These are phyloP conservation scores for Sinosuthora webbiana DNA, from an alignment of 2,113 vertebrate species.

Conservation along the genomic window DNA sequence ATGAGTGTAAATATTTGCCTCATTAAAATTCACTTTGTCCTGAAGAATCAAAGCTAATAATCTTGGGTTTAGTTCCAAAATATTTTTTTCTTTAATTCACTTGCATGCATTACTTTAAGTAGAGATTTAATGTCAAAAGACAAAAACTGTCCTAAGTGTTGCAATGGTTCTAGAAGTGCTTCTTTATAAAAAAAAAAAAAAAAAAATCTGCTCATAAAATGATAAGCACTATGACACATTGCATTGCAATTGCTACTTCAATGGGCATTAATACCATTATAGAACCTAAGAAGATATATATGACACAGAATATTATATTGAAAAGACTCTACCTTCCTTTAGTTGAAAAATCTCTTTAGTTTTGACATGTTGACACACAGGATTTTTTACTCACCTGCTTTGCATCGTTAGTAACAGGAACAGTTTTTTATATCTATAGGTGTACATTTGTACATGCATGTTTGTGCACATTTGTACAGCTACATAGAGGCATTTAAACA, in stretches of 20 bases:
- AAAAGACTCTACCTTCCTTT: neutral
- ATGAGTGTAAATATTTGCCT: neutral
- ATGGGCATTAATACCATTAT: neutral
- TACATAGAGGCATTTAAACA: neutral
- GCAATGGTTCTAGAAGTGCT: neutral
- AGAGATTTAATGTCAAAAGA: neutral
- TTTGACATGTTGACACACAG: neutral
- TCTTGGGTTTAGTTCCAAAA: neutral
- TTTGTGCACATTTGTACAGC: neutral
- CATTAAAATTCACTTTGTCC: neutral
- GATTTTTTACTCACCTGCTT: neutral
- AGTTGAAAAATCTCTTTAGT: neutral
- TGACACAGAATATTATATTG: neutral
- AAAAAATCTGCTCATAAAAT: neutral
- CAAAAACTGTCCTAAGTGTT: neutral
- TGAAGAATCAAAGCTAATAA: neutral
- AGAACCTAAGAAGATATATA: neutral
- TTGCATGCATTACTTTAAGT: neutral
- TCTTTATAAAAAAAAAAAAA: neutral
- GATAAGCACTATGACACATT: neutral
- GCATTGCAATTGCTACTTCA: neutral
- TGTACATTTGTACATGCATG: accelerated
- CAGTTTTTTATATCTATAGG: neutral
- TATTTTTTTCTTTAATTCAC: neutral
- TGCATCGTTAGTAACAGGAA: neutral